Evolutionary conservation across 2,888 invertebrate species (phyloP), one percentile per base, ranked within the genome.

Genomic region (Zele albiditarsus): DNA sequence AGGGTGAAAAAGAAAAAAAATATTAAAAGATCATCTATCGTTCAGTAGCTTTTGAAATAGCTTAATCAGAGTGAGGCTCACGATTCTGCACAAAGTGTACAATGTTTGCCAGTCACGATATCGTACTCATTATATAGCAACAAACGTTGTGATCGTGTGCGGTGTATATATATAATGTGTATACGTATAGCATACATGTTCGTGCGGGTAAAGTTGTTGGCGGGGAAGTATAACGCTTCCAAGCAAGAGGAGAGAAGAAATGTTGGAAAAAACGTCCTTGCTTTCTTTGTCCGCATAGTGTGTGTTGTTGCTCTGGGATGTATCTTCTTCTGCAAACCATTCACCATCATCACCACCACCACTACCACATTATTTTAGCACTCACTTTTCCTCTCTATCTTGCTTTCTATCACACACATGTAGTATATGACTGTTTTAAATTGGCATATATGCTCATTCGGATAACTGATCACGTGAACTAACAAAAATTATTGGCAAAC

Each of bases 41-140:
- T 66, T 20, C 42, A 66, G 66, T 66, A 60, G 25, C 60, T 28
- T 58, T 57, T 4, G 53, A 68, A 75, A 75, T 75, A 71, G 75
- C 75, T 75, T 72, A 68, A 75, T 72, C 63, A 75, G 38, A 23
- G 38, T 10, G 1, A 23, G 28, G n/a, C 46, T 23, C 23, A 33
- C 49, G 42, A 62, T 42, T 49, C 49, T 71, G 53, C 38, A 58
- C 25, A 67, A 16, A 31, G 14, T 58, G 53, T 31, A 46, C 25
- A 67, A 16, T 27, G 14, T 58, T 38, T 71, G 53, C 67, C 60
- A 63, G 62, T 38, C 72, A 42, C 67, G 75, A 68, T 71, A 72
- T 53, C 75, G 68, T 75, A 69, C 67, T 57, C 53, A 72, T 75
- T 68, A 72, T 68, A 72, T 28, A 49, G 62, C 33, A 62, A 49